Base-by-base conservation (phyloP, 2,888 invertebrate species). In the Operophtera brumata region DNA sequence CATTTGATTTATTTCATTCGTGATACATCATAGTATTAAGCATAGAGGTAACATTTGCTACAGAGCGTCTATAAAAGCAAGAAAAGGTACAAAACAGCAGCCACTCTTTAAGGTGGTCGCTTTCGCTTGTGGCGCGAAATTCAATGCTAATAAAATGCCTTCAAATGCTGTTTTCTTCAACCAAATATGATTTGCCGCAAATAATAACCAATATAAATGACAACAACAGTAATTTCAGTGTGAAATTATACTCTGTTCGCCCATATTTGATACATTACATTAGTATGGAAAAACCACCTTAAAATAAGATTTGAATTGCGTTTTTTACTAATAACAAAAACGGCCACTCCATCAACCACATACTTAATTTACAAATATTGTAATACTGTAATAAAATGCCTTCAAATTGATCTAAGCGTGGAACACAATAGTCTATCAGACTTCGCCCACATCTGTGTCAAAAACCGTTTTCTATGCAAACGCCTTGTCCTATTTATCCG, bases 341-440 rank as follows among this genome's bases (percentile, higher is more conserved):
- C 25, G 1, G 6, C 36, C 1, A 36, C 36, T 13, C 42, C 41
- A 26, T 45, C 44, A 48, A 49, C 55, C 48, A 14, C 48, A 49
- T 47, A 54, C 39, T 53, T 57, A 47, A 56, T 56, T 53, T 48
- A 44, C 57, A 45, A 53, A 57, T 54, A 51, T 54, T 50, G 56
- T 52, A 46, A n/a, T 47, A 55, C 48, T 34, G 45, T 42, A 54
- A 49, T 61, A 54, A 59, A 48, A 48, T 41, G 41, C 20, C 34
- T 34, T 42, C 43, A 57, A 47, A 61, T 53, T 43, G 40, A 47
- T 47, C 46, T 54, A 59, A 58, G 54, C 47, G 42, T 59, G 32
- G 44, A 40, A 57, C 54, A 78, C 80, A 81, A 81, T 80, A 67
- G 77, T 72, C 78, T 67, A 80, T 80, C 80, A 75, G 56, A 69